Conservation (phyloP, 2,888 invertebrate genomes). For the Netelia virgata region DNA sequence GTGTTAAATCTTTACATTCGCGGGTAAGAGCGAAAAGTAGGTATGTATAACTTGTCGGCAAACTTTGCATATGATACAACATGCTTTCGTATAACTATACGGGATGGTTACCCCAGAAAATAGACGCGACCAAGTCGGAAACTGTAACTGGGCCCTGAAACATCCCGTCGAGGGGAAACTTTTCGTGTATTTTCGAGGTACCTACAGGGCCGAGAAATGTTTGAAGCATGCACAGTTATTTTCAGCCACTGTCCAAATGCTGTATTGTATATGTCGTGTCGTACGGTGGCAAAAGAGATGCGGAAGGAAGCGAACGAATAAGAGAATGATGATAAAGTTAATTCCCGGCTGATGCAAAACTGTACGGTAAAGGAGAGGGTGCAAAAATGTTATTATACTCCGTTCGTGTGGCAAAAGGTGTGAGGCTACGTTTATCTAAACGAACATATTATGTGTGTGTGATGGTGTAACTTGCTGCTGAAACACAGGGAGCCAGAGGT, state of each 20-base stretch:
- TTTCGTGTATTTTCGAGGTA: constrained; percentile 58
- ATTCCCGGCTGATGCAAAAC: background rate
- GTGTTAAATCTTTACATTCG: constrained; percentile 14
- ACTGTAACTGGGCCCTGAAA: constrained; percentile 45
- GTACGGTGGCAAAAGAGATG: background rate
- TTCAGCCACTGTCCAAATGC: constrained; percentile 29
- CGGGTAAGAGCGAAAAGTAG: constrained; percentile 45
- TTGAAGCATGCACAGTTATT: constrained; percentile 27
- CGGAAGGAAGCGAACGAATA: constrained; percentile 11
- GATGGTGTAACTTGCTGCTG: background rate
- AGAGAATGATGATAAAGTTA: constrained; percentile 46
- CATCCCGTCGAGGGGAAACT: constrained; percentile 55
- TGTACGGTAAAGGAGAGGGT: constrained; percentile 3
- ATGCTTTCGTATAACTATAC: background rate
- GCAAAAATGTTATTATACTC: background rate
- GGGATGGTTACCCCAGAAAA: constrained; percentile 8
- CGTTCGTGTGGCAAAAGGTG: background rate
- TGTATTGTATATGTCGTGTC: constrained; percentile 2
- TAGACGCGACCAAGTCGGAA: background rate
- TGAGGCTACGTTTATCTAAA: background rate
- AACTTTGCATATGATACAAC: constrained; percentile 24
- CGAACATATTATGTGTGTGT: background rate
- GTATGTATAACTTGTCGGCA: constrained; percentile 44
- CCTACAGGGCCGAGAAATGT: constrained; percentile 33
- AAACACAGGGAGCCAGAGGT: background rate